Base-by-base conservation (phyloP, 1,140 invertebrate genomes). In the Drosophila ambigua region DNA sequence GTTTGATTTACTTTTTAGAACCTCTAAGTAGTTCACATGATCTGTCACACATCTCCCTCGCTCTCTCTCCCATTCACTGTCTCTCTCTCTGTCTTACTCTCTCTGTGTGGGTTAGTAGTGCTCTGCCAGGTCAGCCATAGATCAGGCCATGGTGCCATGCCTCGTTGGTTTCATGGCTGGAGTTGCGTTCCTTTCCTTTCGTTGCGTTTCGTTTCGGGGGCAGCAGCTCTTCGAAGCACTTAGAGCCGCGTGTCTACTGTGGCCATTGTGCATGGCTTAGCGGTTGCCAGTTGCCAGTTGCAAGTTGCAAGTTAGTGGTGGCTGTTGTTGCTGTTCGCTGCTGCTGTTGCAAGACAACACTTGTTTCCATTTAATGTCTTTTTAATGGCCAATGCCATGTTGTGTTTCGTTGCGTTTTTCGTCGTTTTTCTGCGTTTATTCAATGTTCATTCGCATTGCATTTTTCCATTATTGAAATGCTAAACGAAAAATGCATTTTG, bases 311-410 rank as follows among this genome's bases (percentile, higher is more conserved):
- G 46, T 49, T 26, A 44, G 62, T 65, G 59, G 62, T 65, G 48
- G 63, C 8, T 53, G 26, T 23, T 24, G 24, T 72, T 44, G 35
- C 23, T 50, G 28, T 28, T 41, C n/a, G n/a, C n/a, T 24, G 54
- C 16, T 16, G 0, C 15, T 50, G 28, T 28, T 41, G n/a, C 7
- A 55, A 52, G 31, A 65, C 52, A 74, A 66, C 69, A 72, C 69
- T 72, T 72, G 67, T 76, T 54, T 41, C n/a, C 49, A 58, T 78
- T 53, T 78, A 78, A 78, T 78, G 75, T 72, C 54, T 78, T 78
- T 78, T 78, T 78, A 77, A 78, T 78, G 75, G 67, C 43, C 74
- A 71, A 20, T 49, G 44, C 48, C 39, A 58, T 48, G 20, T 20
- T 20, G 20, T 20, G 20, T 20, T 20, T 20, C 20, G 66, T 60